Evolutionary conservation across 2,888 invertebrate genomes (phyloP), one percentile per base, ranked within the genome.

Genomic region (Anagyrus pseudococci): DNA sequence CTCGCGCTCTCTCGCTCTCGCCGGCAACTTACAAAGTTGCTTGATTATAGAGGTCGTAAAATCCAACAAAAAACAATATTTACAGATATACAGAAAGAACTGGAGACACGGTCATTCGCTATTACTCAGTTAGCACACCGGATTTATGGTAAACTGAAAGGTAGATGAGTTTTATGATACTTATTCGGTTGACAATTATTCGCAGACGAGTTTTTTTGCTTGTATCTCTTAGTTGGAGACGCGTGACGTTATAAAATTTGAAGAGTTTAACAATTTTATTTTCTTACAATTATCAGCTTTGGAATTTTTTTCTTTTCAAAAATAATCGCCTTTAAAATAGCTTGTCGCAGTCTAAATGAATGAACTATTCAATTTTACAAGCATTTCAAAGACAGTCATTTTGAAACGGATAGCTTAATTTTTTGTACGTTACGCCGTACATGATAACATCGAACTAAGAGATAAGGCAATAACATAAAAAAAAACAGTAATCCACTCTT

Each of bases 41-140:
- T n/a, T n/a, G 8, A 7, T 43, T 17, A 43, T 2, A 43, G 7
- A n/a, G 17, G 2, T 7, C 17, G 19, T 4, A n/a, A n/a, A 4
- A 41, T 41, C 4, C 4, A 4, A 29, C 19, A 22, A 20, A 15
- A 4, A 47, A 47, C 4, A 26, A 48, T 55, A 53, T 23, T 79
- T 81, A 56, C 77, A 88, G 88, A 84, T 58, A 79, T 87, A 73
- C 87, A 87, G 78, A 83, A 84, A 67, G 87, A 88, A 76, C 76
- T 88, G 76, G 88, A 89, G 68, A 80, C 80, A 29, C 82, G 85
- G 68, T 85, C 84, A 70, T 83, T 83, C 67, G 81, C 82, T 46
- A 84, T 86, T 65, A 83, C 84, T 71, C 84, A 82, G 55, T 79
- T 83, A 2, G 85, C 85, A 7, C 78, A 83, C 64, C 83, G 83